Evolutionary conservation across 2,113 vertebrate species (phyloP).

Genomic region (Brachirus orientalis): DNA sequence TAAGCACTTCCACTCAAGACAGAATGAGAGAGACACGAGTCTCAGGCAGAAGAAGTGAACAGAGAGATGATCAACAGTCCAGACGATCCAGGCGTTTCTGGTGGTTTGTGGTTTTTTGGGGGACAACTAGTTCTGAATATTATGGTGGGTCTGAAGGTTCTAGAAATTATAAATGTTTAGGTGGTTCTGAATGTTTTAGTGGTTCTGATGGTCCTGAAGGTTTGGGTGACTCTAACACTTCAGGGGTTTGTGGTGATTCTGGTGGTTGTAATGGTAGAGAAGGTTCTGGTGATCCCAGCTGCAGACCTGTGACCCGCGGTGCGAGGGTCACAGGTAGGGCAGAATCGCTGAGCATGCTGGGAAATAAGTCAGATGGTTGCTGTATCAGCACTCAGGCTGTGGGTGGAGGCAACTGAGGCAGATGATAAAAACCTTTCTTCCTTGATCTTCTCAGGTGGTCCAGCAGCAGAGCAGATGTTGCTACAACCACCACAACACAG

Average conservation of each 20-base stretch:
- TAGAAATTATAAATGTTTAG: too few species aligned
- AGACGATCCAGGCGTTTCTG: too few species aligned
- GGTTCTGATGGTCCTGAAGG: not conserved
- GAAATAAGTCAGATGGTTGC: not conserved
- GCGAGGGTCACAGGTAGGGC: too few species aligned
- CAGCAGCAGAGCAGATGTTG: conserved; percentile 41
- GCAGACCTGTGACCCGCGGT: too few species aligned
- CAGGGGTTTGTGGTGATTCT: too few species aligned
- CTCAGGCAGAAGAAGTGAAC: too few species aligned
- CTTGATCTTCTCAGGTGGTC: conserved; percentile 68
- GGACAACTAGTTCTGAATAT: too few species aligned
- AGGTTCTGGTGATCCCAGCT: not conserved
- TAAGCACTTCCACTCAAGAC: not conserved
- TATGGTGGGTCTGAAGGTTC: too few species aligned
- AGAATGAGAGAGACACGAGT: not conserved
- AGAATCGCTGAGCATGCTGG: not conserved
- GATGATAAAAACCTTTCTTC: conserved; percentile 76
- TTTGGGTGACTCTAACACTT: too few species aligned
- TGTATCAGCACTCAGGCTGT: conserved; percentile 30
- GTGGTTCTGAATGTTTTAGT: not conserved
- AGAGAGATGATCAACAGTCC: too few species aligned
- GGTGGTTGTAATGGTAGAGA: not conserved
- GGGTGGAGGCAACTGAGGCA: conserved; percentile 55
- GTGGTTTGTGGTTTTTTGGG: too few species aligned
- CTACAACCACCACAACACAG: conserved; percentile 31